Conservation (phyloP, 2,113 vertebrate genomes). For the Hemibagrus wyckioides region DNA sequence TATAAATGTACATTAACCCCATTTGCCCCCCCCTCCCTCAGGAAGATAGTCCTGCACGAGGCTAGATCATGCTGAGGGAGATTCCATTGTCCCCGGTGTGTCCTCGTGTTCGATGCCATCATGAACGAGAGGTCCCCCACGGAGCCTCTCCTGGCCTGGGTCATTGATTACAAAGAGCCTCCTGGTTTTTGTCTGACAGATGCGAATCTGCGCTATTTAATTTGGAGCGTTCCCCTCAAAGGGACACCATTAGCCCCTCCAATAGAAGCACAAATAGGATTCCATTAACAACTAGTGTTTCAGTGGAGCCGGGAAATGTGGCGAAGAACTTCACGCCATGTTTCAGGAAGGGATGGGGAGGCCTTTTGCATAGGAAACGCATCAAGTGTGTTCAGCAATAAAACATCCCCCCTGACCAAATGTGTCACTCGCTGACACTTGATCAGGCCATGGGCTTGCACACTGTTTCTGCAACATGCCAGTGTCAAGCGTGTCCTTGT, state of each 20-base stretch:
- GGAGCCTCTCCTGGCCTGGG: constrained; percentile 75
- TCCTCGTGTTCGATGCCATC: constrained; percentile 69
- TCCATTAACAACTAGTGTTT: constrained; percentile 77
- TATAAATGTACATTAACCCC: constrained; percentile 80
- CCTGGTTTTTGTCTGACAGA: constrained; percentile 82
- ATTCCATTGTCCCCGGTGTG: constrained; percentile 71
- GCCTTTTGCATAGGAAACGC: constrained; percentile 47
- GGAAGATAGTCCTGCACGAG: constrained; percentile 61
- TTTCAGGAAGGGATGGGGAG: constrained; percentile 30
- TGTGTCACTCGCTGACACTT: constrained; percentile 16
- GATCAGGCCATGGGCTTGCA: constrained; percentile 56
- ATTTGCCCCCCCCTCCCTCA: constrained; percentile 53
- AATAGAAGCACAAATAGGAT: constrained; percentile 80
- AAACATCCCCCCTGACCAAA: constrained; percentile 27
- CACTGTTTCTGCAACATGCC: constrained; percentile 69
- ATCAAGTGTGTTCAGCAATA: constrained; percentile 33
- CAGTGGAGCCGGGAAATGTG: constrained; percentile 64
- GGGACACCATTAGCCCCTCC: constrained; percentile 79
- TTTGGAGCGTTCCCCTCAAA: constrained; percentile 80
- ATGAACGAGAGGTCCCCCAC: constrained; percentile 65
- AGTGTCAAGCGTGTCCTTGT: constrained; percentile 75
- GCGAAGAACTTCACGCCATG: constrained; percentile 67
- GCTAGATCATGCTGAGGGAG: constrained; percentile 74
- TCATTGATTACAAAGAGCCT: constrained; percentile 83
- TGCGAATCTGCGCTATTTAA: constrained; percentile 82